Evolutionary conservation across 2,797 vertebrate genomes (phyloP).

Genomic region (Sebastes matsubarae): DNA sequence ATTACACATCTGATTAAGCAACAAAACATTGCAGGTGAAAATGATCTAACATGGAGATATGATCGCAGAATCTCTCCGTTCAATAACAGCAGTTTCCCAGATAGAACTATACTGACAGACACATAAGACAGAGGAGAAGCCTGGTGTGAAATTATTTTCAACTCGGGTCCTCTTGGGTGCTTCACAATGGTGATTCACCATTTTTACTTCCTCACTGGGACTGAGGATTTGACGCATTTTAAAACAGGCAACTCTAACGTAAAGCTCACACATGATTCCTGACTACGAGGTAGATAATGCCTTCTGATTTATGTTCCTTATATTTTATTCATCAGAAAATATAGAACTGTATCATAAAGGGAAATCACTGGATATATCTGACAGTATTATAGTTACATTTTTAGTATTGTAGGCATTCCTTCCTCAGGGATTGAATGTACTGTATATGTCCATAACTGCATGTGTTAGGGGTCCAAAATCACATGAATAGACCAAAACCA

Average conservation of each 20-base stretch:
- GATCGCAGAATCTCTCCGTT: conserved; percentile 14
- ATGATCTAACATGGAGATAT: not conserved
- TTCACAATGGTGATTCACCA: not conserved
- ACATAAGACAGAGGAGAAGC: not conserved
- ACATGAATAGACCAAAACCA: not conserved
- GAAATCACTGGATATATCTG: not conserved
- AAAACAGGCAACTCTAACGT: not conserved
- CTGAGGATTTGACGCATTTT: not conserved
- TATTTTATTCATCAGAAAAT: not conserved
- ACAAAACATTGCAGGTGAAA: conserved; percentile 27
- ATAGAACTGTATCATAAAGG: not conserved
- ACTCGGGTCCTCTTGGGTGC: not conserved
- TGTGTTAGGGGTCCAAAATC: not conserved
- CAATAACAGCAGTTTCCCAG: not conserved
- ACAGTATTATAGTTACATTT: not conserved
- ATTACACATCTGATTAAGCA: conserved; percentile 52
- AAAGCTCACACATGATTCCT: not conserved
- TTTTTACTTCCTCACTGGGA: conserved; percentile 3
- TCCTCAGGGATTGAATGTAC: not conserved
- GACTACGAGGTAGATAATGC: not conserved
- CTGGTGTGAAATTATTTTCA: conserved; percentile 19
- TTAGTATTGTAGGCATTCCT: not conserved
- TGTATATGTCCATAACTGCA: not conserved
- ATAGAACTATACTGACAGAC: not conserved
- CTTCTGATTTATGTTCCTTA: not conserved